Evolutionary conservation across 2,113 vertebrate genomes (phyloP), one percentile per base, ranked within the genome.

Genomic region (Rhodinocichla rosea): DNA sequence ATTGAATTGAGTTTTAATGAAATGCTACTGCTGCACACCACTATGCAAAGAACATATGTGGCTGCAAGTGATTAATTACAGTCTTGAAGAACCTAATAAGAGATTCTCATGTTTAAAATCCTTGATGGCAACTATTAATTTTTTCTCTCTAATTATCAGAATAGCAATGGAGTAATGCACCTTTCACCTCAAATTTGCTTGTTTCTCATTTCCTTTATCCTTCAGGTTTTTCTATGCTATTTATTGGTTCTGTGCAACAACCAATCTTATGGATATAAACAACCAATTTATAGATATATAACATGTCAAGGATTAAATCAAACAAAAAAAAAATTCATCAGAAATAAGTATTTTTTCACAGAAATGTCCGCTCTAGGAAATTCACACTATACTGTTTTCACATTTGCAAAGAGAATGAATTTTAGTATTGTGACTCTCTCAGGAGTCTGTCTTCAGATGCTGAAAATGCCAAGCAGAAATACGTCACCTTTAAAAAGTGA

Each of bases 41-140:
- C 57, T 90, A 86, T 40, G 83, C 75, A 84, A 92, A 88, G 89
- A 96, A 87, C 53, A 62, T 70, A 82, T 32, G 63, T 44, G 84
- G 83, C 68, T 84, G 69, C 87, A 95, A 96, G 67, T 97, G 91
- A 97, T 97, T 98, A 98, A 98, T 97, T 98, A 96, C 70, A 96
- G 59, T 95, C 89, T 70, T 28, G 16, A 97, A 96, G 64, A 96
- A 96, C 71, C 71, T 95, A 97, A 93, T 96, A 97, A 95, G 52
- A 92, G 83, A 83, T 42, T 91, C 64, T 71, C 56, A 56, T 90
- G 92, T 95, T 97, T 96, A 95, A 91, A 97, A 97, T 90, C 94
- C 53, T 92, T 83, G 94, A 95, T 82, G 74, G 69, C 23, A 97
- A 86, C 89, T 96, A 87, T 96, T 95, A 90, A 82, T 92, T 97